Evolutionary conservation across 2,888 invertebrate species (phyloP).

Genomic region (Tyria jacobaeae): DNA sequence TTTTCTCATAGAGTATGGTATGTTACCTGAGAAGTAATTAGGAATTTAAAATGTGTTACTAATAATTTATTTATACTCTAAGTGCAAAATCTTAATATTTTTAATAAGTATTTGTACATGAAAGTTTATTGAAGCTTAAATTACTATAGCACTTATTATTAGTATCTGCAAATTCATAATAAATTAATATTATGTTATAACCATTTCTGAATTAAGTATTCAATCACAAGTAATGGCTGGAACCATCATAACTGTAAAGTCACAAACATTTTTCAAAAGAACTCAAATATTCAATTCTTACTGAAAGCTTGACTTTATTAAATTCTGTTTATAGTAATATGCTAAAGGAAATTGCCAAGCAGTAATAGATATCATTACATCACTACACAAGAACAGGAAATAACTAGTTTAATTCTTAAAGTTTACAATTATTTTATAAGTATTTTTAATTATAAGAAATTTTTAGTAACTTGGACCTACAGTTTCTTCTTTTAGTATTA

Average conservation of each 20-base stretch:
- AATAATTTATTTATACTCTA: constrained; percentile 12
- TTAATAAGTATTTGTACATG: neutral
- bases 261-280: neutral
- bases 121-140: neutral
- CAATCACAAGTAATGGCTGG: neutral
- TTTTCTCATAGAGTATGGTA: constrained; percentile 94
- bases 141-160: neutral
- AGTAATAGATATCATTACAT: too few species aligned
- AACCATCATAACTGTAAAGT: neutral
- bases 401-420: neutral
- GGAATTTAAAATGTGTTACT: constrained; percentile 3
- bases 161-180: neutral
- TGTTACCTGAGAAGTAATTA: constrained; percentile 90
- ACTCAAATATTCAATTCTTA: neutral
- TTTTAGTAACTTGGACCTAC: neutral
- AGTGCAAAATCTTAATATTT: constrained; percentile 5
- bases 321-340: neutral
- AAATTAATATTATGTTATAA: neutral
- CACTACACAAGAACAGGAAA: neutral
- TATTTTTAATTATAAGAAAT: neutral
- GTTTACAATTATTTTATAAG: neutral
- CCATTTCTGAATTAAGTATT: neutral
- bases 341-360: neutral
- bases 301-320: neutral
- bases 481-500: neutral